Conservation (phyloP, 64 coral and sea anemone genomes). For the Montipora efflorescens region DNA sequence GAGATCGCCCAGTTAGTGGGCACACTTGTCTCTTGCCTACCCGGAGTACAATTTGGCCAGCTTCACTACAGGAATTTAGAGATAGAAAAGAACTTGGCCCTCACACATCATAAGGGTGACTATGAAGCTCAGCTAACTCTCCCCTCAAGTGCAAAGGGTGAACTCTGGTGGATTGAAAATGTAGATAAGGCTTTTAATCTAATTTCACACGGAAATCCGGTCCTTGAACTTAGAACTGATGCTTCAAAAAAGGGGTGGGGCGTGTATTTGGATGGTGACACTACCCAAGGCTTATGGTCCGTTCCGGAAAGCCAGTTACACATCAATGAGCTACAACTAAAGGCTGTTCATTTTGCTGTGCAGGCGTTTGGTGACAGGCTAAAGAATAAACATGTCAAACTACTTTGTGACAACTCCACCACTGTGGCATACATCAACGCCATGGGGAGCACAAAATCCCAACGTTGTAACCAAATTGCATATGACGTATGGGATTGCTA, state of each 20-base stretch:
- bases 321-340: constrained; percentile 60
- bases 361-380: constrained; percentile 47
- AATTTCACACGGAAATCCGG: no score
- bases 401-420: constrained; percentile 60
- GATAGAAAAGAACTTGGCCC: constrained; percentile 24
- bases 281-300: constrained; percentile 34
- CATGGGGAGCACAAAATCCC: constrained; percentile 30
- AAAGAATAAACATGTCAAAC: constrained; percentile 35
- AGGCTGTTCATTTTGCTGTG: constrained; percentile 2
- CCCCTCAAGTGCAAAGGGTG: no score
- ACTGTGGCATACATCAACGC: not conserved
- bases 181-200: no score
- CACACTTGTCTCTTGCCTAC: not conserved
- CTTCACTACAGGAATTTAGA: constrained; percentile 43
- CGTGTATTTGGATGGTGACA: constrained; percentile 6
- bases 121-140: no score
- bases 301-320: constrained; percentile 29
- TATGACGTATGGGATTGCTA: constrained; percentile 11
- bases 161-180: no score
- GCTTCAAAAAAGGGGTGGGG: no score
- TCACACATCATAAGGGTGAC: no score
- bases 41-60: constrained; percentile 51
- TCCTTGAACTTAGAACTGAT: no score
- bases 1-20: constrained; percentile 50
- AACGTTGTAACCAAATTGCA: constrained; percentile 30